Evolutionary conservation across 1,140 invertebrate species (phyloP).

Genomic region (Aphaenogaster ashmeadi): DNA sequence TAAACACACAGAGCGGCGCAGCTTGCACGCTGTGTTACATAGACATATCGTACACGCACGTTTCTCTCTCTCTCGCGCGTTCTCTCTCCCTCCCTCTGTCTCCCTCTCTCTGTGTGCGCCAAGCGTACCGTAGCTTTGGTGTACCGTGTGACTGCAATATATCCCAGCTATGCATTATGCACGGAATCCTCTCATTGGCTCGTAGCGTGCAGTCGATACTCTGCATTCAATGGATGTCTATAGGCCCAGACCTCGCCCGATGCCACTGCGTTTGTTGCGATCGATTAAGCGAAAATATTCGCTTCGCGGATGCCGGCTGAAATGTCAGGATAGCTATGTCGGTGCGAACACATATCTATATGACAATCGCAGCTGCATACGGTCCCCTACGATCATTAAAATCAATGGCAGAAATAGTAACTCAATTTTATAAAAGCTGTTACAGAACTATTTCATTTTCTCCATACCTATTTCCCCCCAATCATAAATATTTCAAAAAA

Average conservation of each 20-base stretch:
- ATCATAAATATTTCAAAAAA: not conserved
- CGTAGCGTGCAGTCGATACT: conserved; percentile 77
- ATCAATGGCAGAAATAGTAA: not conserved
- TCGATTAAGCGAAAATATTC: conserved; percentile 80
- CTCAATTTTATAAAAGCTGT: not conserved
- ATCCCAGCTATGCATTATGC: conserved; percentile 80
- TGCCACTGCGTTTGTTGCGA: conserved; percentile 76
- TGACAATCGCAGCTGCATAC: not conserved
- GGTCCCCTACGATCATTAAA: not conserved
- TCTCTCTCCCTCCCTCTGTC: not conserved
- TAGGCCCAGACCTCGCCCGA: conserved; percentile 65
- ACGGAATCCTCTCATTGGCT: conserved; percentile 80
- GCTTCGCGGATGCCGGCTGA: conserved; percentile 49
- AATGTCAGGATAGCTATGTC: conserved; percentile 27
- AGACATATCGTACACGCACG: conserved; percentile 13
- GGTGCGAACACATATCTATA: not conserved
- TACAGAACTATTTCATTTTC: not conserved
- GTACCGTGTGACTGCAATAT: conserved; percentile 76
- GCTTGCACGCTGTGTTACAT: conserved; percentile 31
- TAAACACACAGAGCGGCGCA: conserved; percentile 71
- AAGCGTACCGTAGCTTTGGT: conserved; percentile 64
- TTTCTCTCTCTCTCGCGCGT: conserved; percentile 22
- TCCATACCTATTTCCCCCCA: too few relatives aligned
- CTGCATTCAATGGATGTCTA: conserved; percentile 79
- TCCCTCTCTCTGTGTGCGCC: conserved; percentile 39